Evolutionary conservation across 1,140 invertebrate species (phyloP).

Genomic region (Meloidogyne chitwoodi): DNA sequence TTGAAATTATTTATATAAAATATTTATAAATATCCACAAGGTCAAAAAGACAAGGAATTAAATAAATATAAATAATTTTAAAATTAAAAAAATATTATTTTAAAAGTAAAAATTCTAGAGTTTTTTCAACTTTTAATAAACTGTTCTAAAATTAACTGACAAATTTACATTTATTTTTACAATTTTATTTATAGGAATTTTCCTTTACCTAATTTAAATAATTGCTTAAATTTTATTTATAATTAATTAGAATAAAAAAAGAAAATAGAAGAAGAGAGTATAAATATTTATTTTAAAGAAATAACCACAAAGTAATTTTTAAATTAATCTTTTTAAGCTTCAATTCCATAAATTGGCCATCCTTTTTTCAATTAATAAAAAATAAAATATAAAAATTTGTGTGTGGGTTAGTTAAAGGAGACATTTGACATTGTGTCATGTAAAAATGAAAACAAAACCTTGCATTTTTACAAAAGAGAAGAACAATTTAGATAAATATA

Average conservation of each 20-base stretch:
- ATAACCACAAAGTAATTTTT: background rate
- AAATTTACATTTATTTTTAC: background rate
- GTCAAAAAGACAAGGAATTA: no score
- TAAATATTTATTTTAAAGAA: background rate
- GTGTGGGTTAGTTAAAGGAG: background rate
- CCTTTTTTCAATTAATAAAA: background rate
- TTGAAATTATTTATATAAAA: no score
- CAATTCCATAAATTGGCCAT: background rate
- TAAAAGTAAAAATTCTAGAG: no score
- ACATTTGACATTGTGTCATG: background rate
- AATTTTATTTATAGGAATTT: background rate
- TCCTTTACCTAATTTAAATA: background rate
- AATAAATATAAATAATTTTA: no score
- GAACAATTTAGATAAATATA: background rate
- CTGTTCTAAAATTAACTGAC: no score
- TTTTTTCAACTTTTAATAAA: no score
- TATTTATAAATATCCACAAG: no score
- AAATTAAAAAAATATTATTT: no score
- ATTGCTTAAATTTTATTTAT: background rate
- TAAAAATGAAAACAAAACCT: background rate
- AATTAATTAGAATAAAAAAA: background rate
- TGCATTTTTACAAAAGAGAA: background rate
- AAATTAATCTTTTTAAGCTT: background rate
- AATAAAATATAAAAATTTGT: background rate
- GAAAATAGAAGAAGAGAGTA: background rate